Evolutionary conservation across 2,113 vertebrate genomes (phyloP).

Genomic region (Pycnonotus jocosus): DNA sequence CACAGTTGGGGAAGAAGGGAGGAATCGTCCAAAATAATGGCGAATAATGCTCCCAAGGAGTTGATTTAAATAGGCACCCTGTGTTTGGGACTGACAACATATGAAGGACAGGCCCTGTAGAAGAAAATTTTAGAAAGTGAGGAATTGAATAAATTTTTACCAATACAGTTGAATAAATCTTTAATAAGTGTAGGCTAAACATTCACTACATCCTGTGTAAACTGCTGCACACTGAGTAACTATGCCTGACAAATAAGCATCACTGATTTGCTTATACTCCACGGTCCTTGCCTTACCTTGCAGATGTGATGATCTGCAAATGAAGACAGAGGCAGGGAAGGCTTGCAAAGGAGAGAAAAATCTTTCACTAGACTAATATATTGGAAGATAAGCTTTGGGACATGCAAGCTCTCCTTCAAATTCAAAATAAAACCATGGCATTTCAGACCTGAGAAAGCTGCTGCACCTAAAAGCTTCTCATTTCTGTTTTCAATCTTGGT

Average conservation of each 20-base stretch:
- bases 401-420: not conserved
- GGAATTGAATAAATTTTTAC: not conserved
- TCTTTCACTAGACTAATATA: not conserved
- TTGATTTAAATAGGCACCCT: constrained; percentile 84
- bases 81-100: constrained; percentile 80
- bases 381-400: not conserved
- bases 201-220: not conserved
- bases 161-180: not conserved
- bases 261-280: not conserved
- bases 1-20: constrained; percentile 73
- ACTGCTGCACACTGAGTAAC: not conserved
- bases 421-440: not conserved
- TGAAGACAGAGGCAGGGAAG: not conserved
- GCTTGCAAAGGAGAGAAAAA: not conserved
- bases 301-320: not conserved
- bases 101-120: constrained; percentile 86
- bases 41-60: constrained; percentile 81
- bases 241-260: not conserved
- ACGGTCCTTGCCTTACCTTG: not conserved
- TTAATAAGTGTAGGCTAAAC: not conserved
- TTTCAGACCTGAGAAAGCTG: not conserved
- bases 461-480: not conserved
- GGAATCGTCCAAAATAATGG: constrained; percentile 91
- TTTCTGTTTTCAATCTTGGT: not conserved
- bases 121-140: not conserved